Conservation (phyloP, 64 coral and sea anemone species). For the Astreopora myriophthalma region DNA sequence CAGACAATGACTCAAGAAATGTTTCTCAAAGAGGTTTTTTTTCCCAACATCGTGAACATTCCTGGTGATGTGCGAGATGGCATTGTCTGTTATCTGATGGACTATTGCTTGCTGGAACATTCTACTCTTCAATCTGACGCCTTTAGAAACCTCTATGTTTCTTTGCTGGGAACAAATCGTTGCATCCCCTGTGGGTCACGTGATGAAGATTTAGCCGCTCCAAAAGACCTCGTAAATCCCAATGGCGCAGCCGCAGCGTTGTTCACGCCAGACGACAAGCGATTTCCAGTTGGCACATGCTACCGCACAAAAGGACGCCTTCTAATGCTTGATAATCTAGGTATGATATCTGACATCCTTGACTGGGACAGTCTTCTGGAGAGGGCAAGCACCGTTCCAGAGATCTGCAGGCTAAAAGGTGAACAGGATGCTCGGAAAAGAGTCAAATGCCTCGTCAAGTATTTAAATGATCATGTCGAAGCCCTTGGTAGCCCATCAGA, state of each 20-base stretch:
- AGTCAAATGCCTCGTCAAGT: constrained; percentile 51
- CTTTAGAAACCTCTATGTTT: not conserved
- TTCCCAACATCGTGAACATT: constrained; percentile 49
- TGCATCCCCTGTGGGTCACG: constrained; percentile 73
- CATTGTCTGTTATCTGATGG: constrained; percentile 55
- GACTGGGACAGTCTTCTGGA: constrained; percentile 64
- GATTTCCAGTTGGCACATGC: constrained; percentile 73
- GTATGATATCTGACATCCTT: constrained; percentile 67
- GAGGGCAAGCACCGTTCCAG: constrained; percentile 54
- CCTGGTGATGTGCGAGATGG: constrained; percentile 30
- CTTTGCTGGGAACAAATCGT: constrained; percentile 35
- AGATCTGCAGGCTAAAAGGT: not conserved
- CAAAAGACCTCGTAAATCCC: constrained; percentile 69
- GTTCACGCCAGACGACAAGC: constrained; percentile 60
- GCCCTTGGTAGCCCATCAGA: not conserved
- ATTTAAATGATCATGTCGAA: constrained; percentile 32
- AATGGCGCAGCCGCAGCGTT: constrained; percentile 39
- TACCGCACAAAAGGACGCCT: constrained; percentile 39
- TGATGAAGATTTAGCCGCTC: constrained; percentile 16
- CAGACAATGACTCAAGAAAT: constrained; percentile 78
- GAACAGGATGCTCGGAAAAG: constrained; percentile 29
- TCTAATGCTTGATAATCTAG: constrained; percentile 65
- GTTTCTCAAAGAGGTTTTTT: constrained; percentile 76
- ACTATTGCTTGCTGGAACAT: constrained; percentile 30
- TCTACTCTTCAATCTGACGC: not conserved